Percentiles rank a stretch among this genome's conserved stretches.
Evolutionary conservation across 2,888 invertebrate genomes (phyloP).

Genomic region (Tenthredo livida): DNA sequence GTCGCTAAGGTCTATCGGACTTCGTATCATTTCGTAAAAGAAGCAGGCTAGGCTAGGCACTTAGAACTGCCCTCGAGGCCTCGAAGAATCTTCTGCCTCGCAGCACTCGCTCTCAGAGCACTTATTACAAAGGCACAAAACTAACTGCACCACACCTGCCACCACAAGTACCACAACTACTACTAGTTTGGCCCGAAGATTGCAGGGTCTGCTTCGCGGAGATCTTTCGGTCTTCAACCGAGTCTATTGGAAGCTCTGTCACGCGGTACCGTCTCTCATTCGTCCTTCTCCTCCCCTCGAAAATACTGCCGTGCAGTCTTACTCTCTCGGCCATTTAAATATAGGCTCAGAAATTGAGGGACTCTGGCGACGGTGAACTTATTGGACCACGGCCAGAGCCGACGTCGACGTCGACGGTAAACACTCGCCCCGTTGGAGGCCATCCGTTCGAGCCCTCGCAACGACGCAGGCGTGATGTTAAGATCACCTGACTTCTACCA

Average conservation of each 20-base stretch:
- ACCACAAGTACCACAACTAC: conserved; percentile 36
- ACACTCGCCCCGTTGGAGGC: conserved; percentile 44
- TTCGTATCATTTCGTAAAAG: conserved; percentile 85
- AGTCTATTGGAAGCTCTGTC: conserved; percentile 40
- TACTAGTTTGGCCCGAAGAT: conserved; percentile 23
- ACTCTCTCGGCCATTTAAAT: conserved; percentile 65
- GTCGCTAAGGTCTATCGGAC: conserved; percentile 87
- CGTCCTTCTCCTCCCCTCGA: conserved; percentile 46
- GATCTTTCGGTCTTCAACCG: background rate
- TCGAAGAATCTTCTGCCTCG: conserved; percentile 8
- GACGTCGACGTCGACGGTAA: conserved; percentile 51
- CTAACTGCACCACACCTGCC: conserved; percentile 31
- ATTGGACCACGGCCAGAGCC: conserved; percentile 62
- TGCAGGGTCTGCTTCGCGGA: conserved; percentile 28
- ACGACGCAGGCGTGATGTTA: conserved; percentile 27
- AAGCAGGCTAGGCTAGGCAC: conserved; percentile 77
- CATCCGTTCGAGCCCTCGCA: conserved; percentile 33
- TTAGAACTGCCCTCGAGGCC: conserved; percentile 44
- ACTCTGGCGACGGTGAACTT: conserved; percentile 60
- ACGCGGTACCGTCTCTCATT: conserved; percentile 49
- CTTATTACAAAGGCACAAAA: conserved; percentile 10
- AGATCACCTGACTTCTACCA: conserved; percentile 23
- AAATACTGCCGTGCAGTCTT: conserved; percentile 54
- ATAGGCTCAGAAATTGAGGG: conserved; percentile 62
- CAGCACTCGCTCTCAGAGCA: conserved; percentile 19